Conservation (phyloP, 1,140 invertebrate species). For the Orius laevigatus region DNA sequence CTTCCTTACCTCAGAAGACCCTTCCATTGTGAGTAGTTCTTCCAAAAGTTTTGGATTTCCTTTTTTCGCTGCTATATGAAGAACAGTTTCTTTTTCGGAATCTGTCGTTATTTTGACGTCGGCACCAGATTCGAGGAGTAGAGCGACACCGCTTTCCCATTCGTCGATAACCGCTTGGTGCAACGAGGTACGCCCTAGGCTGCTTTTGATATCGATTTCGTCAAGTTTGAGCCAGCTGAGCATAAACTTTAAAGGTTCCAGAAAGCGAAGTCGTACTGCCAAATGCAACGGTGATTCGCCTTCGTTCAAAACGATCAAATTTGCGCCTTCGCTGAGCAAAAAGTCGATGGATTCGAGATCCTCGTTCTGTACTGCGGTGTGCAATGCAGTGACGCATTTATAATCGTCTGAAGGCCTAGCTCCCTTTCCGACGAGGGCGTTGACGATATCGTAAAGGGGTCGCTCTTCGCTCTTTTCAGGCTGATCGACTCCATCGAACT, state of each 20-base stretch:
- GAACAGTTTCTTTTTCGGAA: slow-evolving; percentile 33
- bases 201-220: slow-evolving; percentile 33
- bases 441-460: background rate
- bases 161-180: slow-evolving; percentile 58
- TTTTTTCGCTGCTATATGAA: slow-evolving; percentile 36
- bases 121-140: slow-evolving; percentile 49
- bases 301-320: slow-evolving; percentile 30
- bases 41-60: slow-evolving; percentile 42
- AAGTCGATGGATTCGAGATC: slow-evolving; percentile 26
- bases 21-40: slow-evolving; percentile 37
- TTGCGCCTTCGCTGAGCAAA: slow-evolving; percentile 26
- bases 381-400: slow-evolving; percentile 9
- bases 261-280: slow-evolving; percentile 26
- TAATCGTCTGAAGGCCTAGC: background rate
- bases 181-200: slow-evolving; percentile 52
- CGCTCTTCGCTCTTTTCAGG: background rate
- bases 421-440: slow-evolving; percentile 4
- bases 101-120: slow-evolving; percentile 44
- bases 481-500: background rate
- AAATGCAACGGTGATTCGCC: slow-evolving; percentile 40
- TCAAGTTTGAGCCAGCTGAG: slow-evolving; percentile 15
- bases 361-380: slow-evolving; percentile 12
- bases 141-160: slow-evolving; percentile 34
- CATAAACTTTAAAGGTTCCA: slow-evolving; percentile 5
- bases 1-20: slow-evolving; percentile 27